These are phyloP conservation scores for Drosophila planitibia DNA, from an alignment of 2,888 invertebrate species.

Conservation along the genomic window DNA sequence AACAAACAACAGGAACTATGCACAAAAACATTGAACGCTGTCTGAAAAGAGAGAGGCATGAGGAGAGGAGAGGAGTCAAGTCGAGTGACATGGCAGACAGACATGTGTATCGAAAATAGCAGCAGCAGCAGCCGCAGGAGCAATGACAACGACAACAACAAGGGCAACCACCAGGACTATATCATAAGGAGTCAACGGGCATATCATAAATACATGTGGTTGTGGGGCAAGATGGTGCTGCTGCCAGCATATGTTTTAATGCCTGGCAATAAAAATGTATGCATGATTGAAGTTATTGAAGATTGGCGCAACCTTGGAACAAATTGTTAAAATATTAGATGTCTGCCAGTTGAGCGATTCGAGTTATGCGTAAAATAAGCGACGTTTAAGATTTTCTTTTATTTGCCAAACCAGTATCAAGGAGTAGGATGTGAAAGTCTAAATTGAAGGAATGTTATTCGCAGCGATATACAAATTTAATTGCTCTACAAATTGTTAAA, in stretches of 20 bases:
- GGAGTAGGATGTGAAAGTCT: not conserved
- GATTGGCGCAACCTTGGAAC: conserved; percentile 38
- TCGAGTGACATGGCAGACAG: conserved; percentile 48
- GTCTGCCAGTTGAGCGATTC: conserved; percentile 16
- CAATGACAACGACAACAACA: conserved; percentile 41
- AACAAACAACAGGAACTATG: conserved; percentile 58
- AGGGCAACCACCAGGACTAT: conserved; percentile 52
- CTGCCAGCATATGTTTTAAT: conserved; percentile 67
- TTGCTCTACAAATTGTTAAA: not conserved
- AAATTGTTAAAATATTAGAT: conserved; percentile 23
- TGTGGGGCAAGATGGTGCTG: conserved; percentile 1
- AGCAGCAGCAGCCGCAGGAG: conserved; percentile 37
- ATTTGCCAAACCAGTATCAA: conserved; percentile 7
- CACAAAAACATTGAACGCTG: conserved; percentile 44
- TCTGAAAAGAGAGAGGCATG: not conserved
- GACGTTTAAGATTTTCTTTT: conserved; percentile 28
- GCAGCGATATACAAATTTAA: not conserved
- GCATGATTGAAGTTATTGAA: conserved; percentile 75
- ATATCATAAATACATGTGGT: conserved; percentile 54
- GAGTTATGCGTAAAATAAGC: conserved; percentile 36
- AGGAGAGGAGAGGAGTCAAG: conserved; percentile 6
- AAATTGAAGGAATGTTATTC: not conserved
- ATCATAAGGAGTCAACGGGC: conserved; percentile 54
- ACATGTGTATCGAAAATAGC: conserved; percentile 52
- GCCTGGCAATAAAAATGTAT: conserved; percentile 74